Percentiles rank a stretch among this genome's conserved stretches.
Evolutionary conservation across 1,140 invertebrate species (phyloP).

Genomic region (Saxidomus purpurata): DNA sequence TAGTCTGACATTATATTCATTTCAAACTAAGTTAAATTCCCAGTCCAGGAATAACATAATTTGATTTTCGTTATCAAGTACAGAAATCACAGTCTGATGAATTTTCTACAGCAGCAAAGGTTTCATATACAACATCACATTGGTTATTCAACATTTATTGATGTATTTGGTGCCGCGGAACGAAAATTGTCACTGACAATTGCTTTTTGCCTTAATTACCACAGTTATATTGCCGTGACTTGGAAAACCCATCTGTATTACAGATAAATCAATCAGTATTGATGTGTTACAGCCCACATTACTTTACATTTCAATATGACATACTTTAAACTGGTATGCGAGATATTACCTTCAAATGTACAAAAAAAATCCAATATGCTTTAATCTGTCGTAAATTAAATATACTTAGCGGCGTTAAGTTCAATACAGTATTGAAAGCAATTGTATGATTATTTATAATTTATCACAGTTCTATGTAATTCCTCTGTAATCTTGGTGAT

Average conservation of each 20-base stretch:
- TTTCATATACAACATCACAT: too few relatives aligned
- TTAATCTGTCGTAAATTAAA: background rate
- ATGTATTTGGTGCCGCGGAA: background rate
- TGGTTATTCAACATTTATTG: background rate
- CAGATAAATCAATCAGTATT: background rate
- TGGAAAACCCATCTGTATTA: background rate
- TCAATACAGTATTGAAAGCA: background rate
- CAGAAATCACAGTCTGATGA: too few relatives aligned
- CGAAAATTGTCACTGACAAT: background rate
- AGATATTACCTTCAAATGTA: background rate
- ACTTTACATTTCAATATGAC: background rate
- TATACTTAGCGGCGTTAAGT: background rate
- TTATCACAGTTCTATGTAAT: background rate
- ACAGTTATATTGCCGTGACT: background rate
- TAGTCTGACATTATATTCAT: too few relatives aligned
- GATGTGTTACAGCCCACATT: background rate
- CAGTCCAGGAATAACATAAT: too few relatives aligned
- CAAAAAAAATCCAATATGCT: background rate
- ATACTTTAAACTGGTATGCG: too few relatives aligned
- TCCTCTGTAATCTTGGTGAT: too few relatives aligned
- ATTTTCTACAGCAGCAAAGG: too few relatives aligned
- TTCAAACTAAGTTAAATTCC: too few relatives aligned
- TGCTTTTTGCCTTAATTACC: background rate
- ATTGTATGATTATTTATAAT: background rate
- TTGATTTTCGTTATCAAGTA: too few relatives aligned